Percentiles rank a stretch among this genome's conserved stretches.
phyloP scores from a whole-genome alignment of 2,113 vertebrate genomes.

The Megatriorchis doriae region DNA sequence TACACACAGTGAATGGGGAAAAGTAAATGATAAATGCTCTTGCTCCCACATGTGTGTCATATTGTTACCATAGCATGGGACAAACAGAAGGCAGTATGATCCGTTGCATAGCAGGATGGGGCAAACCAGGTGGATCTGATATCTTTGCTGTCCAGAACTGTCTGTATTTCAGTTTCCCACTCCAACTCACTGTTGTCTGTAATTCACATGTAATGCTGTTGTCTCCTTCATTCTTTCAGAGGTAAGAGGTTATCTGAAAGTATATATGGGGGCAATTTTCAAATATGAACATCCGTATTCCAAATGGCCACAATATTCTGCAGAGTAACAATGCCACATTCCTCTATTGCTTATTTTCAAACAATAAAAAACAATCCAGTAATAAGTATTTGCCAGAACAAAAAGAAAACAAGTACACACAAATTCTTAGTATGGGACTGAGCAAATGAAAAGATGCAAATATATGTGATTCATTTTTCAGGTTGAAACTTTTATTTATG shows the following conservation, averaged over 20 bases:
- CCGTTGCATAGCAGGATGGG: background rate
- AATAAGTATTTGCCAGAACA: background rate
- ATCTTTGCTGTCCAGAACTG: background rate
- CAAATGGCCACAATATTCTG: background rate
- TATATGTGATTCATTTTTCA: background rate
- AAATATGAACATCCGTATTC: background rate
- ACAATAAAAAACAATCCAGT: background rate
- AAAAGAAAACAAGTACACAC: background rate
- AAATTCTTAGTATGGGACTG: background rate
- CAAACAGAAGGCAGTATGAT: background rate
- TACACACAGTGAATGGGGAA: background rate
- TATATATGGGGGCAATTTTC: background rate
- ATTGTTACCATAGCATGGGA: background rate
- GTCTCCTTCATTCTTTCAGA: background rate
- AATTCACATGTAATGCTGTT: background rate
- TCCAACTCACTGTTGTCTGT: background rate
- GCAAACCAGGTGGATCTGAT: background rate
- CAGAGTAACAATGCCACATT: background rate
- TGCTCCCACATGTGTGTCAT: background rate
- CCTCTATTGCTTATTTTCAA: background rate
- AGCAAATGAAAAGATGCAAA: background rate
- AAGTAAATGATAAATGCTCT: background rate
- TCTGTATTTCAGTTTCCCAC: background rate
- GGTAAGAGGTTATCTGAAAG: background rate
- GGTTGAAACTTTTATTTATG: background rate